Base-by-base conservation (phyloP, 2,113 vertebrate genomes). In the Neoarius graeffei region DNA sequence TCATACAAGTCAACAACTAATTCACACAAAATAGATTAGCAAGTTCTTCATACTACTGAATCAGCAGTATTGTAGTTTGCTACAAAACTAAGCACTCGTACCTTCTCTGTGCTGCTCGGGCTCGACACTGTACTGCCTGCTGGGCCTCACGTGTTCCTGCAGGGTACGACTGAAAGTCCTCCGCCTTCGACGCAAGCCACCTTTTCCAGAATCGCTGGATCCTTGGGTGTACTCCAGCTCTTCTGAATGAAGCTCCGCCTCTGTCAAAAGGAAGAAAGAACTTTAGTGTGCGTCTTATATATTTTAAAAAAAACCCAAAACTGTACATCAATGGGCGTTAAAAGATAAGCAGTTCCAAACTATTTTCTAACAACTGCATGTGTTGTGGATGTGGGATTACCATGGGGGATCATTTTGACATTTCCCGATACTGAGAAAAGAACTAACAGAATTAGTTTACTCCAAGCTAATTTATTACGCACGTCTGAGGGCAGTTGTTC, bases 201-300 rank as follows among this genome's bases (percentile, higher is more conserved):
- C 93, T 94, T 98, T 98, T 83, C 95, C 96, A 23, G 92, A 80
- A 73, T 99, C 98, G 86, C 95, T 95, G 23, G 94, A 91, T 50
- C 94, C 91, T 83, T 96, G 96, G 90, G 93, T 98, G 80, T 96
- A 87, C 91, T 96, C 91, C 4, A 94, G 95, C 89, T 99, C 98
- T 92, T 99, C 98, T 93, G 96, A 94, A 89, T 97, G 91, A 85
- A 99, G 96, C 83, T 98, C 96, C 1, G 95, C 93, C 93, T 98
- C 98, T 99, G 17, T 30, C 30, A 15, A 74, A 54, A 74, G 48
- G 14, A 14, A 19, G 9, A 35, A 3, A 6, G 1, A 23, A 71
- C 15, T 69, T 66, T 23, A 60, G 59, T 66, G 64, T 7, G 27
- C 4, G 9, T 73, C 8, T 73, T 71, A 8, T 48, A 73, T 48